Conservation (phyloP, 1,140 invertebrate species). For the Brachionus paranguensis region DNA sequence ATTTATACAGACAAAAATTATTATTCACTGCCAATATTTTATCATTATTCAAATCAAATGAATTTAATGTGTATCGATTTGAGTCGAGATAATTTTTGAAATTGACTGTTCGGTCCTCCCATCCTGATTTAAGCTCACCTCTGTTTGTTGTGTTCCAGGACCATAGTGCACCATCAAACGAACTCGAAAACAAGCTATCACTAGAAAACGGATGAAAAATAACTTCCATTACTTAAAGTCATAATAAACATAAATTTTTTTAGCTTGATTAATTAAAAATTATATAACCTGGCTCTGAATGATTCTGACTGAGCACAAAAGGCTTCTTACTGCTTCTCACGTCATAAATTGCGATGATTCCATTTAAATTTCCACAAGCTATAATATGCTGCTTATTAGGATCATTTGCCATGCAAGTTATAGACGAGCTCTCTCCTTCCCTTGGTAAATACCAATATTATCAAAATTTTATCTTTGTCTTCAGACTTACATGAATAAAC, state of each 20-base stretch:
- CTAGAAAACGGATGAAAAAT: constrained; percentile 18
- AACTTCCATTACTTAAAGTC: not conserved
- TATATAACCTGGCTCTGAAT: not conserved
- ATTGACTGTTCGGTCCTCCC: not conserved
- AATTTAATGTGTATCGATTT: constrained; percentile 1
- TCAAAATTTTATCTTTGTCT: not conserved
- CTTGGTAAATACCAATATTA: not conserved
- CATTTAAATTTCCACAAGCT: constrained; percentile 26
- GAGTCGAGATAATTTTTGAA: not conserved
- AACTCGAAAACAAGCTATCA: not conserved
- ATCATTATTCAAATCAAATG: constrained; percentile 26
- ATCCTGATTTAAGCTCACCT: not conserved
- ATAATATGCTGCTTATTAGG: constrained; percentile 1
- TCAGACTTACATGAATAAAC: not conserved
- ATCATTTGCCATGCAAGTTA: constrained; percentile 3
- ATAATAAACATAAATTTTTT: too few species aligned
- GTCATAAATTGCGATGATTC: not conserved
- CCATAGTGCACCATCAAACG: constrained; percentile 2
- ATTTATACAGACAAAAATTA: constrained; percentile 6
- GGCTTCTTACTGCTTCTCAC: constrained; percentile 5
- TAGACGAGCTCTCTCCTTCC: constrained; percentile 2
- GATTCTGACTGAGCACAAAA: not conserved
- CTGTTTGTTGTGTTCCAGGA: not conserved
- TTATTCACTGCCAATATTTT: constrained; percentile 15
- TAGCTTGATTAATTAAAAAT: not conserved